Evolutionary conservation across 2,113 vertebrate species (phyloP), one percentile per base, ranked within the genome.

Genomic region (Anhinga rufa): DNA sequence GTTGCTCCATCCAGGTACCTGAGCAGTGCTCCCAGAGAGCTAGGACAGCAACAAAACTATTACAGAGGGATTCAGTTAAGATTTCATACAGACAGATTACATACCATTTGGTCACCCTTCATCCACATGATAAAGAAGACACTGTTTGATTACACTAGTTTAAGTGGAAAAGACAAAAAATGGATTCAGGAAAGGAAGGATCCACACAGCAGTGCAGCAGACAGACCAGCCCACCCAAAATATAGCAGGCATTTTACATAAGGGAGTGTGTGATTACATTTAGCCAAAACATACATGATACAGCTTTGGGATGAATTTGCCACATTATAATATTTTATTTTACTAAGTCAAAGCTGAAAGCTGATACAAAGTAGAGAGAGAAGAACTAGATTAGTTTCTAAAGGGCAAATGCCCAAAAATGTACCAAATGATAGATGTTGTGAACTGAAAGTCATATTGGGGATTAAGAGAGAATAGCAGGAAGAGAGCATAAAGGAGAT

Each of bases 241-340:
- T 10, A 12, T 1, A 68, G 10, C 0, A 0, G 6, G 4, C 7
- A 58, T 68, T 86, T 81, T 51, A 76, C 28, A 22, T 28, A 14
- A 77, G 25, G 34, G 5, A 44, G 14, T 4, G 8, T 2, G 51
- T 61, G 71, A 68, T 18, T 48, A 28, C 14, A 10, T 28, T 48
- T 10, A 71, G 14, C 6, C 36, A 60, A 71, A 82, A 55, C 5
- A 54, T 4, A 8, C 68, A 10, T 38, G 69, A 62, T 64, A 57
- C 10, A 71, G 14, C 29, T 66, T 48, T 40, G 34, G 28, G 22
- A 42, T 70, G n/a, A 60, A 61, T 76, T 82, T 75, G 34, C 2
- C 21, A 32, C 4, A 0, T 36, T 22, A 2, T 0, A 15, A 6
- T 8, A 75, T 85, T 71, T 79, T 12, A 31, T 77, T 91, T 78